Evolutionary conservation across 2,888 invertebrate species (phyloP).

Genomic region (Congeria kusceri): DNA sequence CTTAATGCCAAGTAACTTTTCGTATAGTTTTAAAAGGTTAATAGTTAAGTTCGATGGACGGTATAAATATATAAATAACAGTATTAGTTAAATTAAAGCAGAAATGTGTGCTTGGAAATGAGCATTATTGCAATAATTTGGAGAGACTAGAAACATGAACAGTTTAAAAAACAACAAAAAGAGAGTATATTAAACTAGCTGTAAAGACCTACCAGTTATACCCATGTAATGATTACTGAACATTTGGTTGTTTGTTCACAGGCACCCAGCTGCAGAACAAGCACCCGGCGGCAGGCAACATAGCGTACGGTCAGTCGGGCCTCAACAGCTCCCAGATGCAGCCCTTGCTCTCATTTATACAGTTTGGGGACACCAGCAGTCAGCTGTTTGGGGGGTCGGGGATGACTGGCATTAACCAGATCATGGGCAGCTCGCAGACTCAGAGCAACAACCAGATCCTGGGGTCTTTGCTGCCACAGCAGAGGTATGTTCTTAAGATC

Average conservation of each 20-base stretch:
- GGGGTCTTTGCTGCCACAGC: slow-evolving; percentile 88
- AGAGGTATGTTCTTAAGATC: slow-evolving; percentile 86
- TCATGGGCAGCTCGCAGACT: slow-evolving; percentile 70
- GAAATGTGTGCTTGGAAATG: no score
- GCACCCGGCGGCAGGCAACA: slow-evolving; percentile 69
- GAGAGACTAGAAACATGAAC: no score
- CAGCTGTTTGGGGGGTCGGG: slow-evolving; percentile 81
- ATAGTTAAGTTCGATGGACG: no score
- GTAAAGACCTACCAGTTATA: no score
- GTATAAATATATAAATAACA: no score
- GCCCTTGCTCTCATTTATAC: slow-evolving; percentile 86
- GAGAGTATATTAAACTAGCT: no score
- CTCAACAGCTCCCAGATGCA: slow-evolving; percentile 74
- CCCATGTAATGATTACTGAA: no score
- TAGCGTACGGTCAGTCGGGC: slow-evolving; percentile 74
- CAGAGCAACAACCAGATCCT: slow-evolving; percentile 87
- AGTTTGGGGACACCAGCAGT: slow-evolving; percentile 87
- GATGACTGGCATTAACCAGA: slow-evolving; percentile 54
- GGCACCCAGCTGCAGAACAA: slow-evolving; percentile 69
- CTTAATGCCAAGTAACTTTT: no score
- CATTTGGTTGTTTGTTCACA: slow-evolving; percentile 23
- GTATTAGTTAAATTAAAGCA: no score
- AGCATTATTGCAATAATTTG: no score
- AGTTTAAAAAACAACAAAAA: no score
- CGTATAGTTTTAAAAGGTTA: no score